Percentiles rank a stretch among this genome's conserved stretches.
Evolutionary conservation across 2,888 invertebrate species (phyloP).

Genomic region (Zeuzera pyrina): DNA sequence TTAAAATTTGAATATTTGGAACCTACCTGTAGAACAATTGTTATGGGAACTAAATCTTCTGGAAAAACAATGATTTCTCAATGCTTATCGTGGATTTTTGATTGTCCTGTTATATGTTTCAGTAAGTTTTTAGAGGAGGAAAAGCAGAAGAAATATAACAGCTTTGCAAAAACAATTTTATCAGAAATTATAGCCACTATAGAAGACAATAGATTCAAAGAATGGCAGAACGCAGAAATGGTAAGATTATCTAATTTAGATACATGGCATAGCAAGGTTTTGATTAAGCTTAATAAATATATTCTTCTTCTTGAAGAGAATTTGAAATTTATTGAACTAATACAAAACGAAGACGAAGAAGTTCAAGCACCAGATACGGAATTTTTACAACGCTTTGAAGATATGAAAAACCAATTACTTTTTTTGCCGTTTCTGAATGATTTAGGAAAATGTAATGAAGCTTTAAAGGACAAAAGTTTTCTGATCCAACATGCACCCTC

Average conservation of each 20-base stretch:
- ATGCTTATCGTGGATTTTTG: constrained; percentile 68
- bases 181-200: constrained; percentile 53
- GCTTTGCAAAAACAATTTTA: constrained; percentile 38
- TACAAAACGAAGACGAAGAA: constrained; percentile 7
- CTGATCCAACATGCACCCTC: constrained; percentile 48
- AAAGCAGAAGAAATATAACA: constrained; percentile 35
- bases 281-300: constrained; percentile 27
- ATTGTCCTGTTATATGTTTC: constrained; percentile 56
- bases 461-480: constrained; percentile 22
- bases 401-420: constrained; percentile 21
- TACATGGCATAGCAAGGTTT: constrained; percentile 39
- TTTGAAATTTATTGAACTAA: constrained; percentile 13
- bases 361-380: constrained; percentile 12
- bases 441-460: constrained; percentile 28
- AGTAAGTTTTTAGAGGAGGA: constrained; percentile 27
- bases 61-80: constrained; percentile 74
- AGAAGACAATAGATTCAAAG: constrained; percentile 39
- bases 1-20: constrained; percentile 71
- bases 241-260: constrained; percentile 41
- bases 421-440: constrained; percentile 42
- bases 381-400: constrained; percentile 20
- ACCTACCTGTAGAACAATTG: constrained; percentile 71
- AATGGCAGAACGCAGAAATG: constrained; percentile 49
- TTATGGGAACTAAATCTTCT: constrained; percentile 73
- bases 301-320: constrained; percentile 24